Percentiles rank a stretch among this genome's conserved stretches.
phyloP scores from a whole-genome alignment of 2,113 vertebrate genomes.

The Sander vitreus region DNA sequence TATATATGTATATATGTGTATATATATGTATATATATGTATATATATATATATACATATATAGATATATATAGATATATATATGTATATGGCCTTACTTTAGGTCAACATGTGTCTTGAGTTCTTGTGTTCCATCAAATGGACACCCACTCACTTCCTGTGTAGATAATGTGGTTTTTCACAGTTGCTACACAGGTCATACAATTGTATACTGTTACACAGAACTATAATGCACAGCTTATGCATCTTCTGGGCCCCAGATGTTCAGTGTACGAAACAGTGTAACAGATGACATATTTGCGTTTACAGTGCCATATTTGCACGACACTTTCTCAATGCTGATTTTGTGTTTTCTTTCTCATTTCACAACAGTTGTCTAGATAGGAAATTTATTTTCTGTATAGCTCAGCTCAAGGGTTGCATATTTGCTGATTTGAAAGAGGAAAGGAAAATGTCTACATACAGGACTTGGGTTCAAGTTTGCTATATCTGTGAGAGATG shows the following conservation, averaged over 20 bases:
- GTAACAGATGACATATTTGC: background rate
- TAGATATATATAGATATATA: no score
- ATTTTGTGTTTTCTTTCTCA: conserved; percentile 2
- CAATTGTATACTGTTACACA: background rate
- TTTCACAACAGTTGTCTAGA: conserved; percentile 31
- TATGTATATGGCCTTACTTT: no score
- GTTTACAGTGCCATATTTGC: background rate
- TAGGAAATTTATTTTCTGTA: conserved; percentile 32
- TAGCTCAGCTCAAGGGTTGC: conserved; percentile 32
- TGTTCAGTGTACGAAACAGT: background rate
- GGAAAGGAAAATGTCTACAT: conserved; percentile 24
- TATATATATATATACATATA: no score
- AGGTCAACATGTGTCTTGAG: background rate
- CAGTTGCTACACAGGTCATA: conserved; percentile 21
- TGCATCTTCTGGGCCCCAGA: background rate
- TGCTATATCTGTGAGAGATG: conserved; percentile 21
- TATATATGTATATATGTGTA: no score
- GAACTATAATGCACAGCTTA: background rate
- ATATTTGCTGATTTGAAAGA: conserved; percentile 44
- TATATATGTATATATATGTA: no score
- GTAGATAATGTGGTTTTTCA: conserved; percentile 37
- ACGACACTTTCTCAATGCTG: background rate
- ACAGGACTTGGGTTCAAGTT: background rate
- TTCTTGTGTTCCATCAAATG: conserved; percentile 15
- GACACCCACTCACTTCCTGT: conserved; percentile 66